Evolutionary conservation across 2,113 vertebrate genomes (phyloP), one percentile per base, ranked within the genome.

Genomic region (Onychostoma macrolepis): DNA sequence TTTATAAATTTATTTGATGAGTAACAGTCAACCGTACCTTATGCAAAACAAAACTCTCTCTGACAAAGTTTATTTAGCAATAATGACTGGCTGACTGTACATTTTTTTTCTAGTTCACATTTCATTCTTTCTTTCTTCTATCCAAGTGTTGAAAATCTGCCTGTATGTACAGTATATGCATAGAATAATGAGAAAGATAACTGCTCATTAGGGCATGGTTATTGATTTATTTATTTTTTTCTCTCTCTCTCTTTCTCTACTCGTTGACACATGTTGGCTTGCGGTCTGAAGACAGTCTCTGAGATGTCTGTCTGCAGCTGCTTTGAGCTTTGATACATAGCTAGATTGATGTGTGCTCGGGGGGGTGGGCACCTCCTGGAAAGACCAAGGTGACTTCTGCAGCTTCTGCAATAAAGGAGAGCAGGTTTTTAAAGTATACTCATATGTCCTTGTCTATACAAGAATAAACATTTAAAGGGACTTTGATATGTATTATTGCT

Each of bases 351-450:
- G 38, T 48, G 84, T 67, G 69, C 75, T 65, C 10, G 26, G 43
- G 53, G 5, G 69, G 69, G 45, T 74, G 63, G 28, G 12, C 63
- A 67, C 76, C 43, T 53, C 43, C 76, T 41, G 26, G 41, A 43
- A 80, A 43, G 67, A 21, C 84, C 76, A 90, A 91, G 92, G 90
- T 91, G 91, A 92, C 88, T 90, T 67, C 41, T 79, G 84, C 82
- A 86, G 79, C 36, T 81, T 41, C 26, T 28, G 38, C 61, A 45
- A 45, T 65, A 28, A 43, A 43, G 58, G 56, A 61, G 21, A 80
- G 1, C 1, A 17, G 28, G 1, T 38, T 41, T 38, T 26, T 24
- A 56, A 79, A 79, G 11, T 19, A 21, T 24, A 72, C 19, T 38
- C 7, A 72, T 11, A 72, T 67, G 63, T 67, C 63, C n/a, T 67